Base-by-base conservation (phyloP, 2,888 invertebrate genomes). In the Hofmannophila pseudospretella region DNA sequence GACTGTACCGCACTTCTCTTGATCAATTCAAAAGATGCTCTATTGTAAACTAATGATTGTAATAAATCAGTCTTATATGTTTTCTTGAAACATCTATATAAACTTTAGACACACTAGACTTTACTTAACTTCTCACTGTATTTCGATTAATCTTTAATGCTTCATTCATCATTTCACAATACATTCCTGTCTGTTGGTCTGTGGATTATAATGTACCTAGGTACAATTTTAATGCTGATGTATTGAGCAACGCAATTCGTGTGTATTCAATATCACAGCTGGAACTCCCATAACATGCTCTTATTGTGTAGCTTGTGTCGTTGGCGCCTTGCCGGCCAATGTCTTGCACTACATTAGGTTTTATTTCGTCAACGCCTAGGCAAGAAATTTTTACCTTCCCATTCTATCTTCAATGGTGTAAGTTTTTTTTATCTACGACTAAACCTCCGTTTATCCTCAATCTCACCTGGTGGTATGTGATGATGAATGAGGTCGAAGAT, bases 201-300 rank as follows among this genome's bases (percentile, higher is more conserved):
- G 3, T n/a, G 16, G 16, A n/a, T 7, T 7, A 22, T 22, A 16
- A 16, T 30, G 11, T 16, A n/a, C n/a, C n/a, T n/a, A 30, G 30
- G 19, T 30, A 19, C 19, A 30, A 16, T 30, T 30, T 30, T 12
- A 30, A 9, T 9, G 9, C 16, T 30, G 10, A 16, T 16, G 1
- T 19, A 19, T 30, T 8, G 7, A n/a, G 10, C 19, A 19, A 16
- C 14, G 34, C 11, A 34, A 30, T 32, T 26, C 28, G 10, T 30
- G 10, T 10, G 23, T 26, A 32, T 36, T 36, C 26, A 26, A 36
- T 38, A 38, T 32, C 37, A 29, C 32, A 38, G 32, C 33, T 14
- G 26, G 32, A 30, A 25, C 35, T 27, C 35, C 35, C 25, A 38
- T 34, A 32, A 25, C 28, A 25, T 35, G 35, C 22, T 33, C 12